Evolutionary conservation across 2,797 vertebrate species (phyloP).

Genomic region (Takifugu rubripes): DNA sequence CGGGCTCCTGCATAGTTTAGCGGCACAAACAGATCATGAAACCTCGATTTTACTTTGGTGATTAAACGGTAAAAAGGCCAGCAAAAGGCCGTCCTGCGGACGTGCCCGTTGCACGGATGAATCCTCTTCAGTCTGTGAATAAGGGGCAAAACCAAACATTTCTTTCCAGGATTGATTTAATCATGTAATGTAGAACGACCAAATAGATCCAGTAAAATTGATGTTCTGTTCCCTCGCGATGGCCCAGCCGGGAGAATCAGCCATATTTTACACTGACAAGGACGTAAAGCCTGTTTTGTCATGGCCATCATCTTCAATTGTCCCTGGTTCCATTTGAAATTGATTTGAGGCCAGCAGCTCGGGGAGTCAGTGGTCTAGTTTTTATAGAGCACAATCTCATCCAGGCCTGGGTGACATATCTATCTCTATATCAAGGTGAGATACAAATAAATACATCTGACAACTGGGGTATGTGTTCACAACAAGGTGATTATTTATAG

Average conservation of each 20-base stretch:
- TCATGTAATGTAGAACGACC: conserved; percentile 1
- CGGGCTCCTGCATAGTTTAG: too few species aligned
- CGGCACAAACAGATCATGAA: too few species aligned
- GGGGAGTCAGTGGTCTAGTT: conserved; percentile 30
- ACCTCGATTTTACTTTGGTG: too few species aligned
- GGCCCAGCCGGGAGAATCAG: conserved; percentile 4
- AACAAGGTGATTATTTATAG: too few species aligned
- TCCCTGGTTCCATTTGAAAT: conserved; percentile 9
- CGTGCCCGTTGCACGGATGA: too few species aligned
- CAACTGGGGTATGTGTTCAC: neutral
- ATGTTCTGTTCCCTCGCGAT: neutral
- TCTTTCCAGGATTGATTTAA: conserved; percentile 9
- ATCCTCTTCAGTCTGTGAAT: too few species aligned
- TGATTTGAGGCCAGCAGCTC: conserved; percentile 39
- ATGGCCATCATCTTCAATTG: conserved; percentile 27
- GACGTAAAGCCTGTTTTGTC: conserved; percentile 12
- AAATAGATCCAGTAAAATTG: conserved; percentile 7
- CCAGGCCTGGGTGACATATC: conserved; percentile 3
- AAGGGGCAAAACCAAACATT: neutral
- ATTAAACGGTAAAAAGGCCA: too few species aligned
- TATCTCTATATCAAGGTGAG: conserved; percentile 1
- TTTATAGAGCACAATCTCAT: conserved; percentile 27
- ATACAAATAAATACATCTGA: neutral
- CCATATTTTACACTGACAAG: conserved; percentile 17
- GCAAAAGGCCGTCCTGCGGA: too few species aligned